Evolutionary conservation across 1,140 invertebrate species (phyloP).

Genomic region (Hylyphantes graminicola): DNA sequence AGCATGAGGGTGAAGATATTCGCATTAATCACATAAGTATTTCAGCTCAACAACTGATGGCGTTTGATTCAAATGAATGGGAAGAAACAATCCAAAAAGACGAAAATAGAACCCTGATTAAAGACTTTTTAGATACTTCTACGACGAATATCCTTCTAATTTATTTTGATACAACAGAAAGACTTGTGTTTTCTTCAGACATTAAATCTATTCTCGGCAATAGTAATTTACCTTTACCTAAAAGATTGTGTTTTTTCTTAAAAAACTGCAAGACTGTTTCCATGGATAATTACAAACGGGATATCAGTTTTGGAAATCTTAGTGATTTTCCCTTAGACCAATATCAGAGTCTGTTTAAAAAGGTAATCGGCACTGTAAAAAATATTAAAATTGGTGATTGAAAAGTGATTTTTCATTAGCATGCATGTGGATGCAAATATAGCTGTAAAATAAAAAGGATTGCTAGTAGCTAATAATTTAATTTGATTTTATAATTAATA

Average conservation of each 20-base stretch:
- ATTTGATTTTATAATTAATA: too few relatives aligned
- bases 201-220: too few relatives aligned
- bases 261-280: constrained; percentile 6
- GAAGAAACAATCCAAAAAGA: constrained; percentile 40
- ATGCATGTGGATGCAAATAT: neutral
- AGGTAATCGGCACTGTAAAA: constrained; percentile 1
- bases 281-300: constrained; percentile 13
- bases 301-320: constrained; percentile 18
- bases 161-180: constrained; percentile 28
- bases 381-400: neutral
- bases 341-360: constrained; percentile 28
- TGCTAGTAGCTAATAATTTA: too few relatives aligned
- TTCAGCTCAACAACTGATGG: constrained; percentile 15
- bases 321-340: constrained; percentile 23
- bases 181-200: constrained; percentile 18
- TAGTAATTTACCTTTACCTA: neutral
- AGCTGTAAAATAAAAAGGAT: too few relatives aligned
- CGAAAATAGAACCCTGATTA: constrained; percentile 40
- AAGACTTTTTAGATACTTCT: constrained; percentile 39
- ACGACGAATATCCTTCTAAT: constrained; percentile 17
- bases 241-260: constrained; percentile 23
- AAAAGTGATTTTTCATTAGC: neutral
- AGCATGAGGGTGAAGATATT: constrained; percentile 18
- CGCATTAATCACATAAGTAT: constrained; percentile 29
- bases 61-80: constrained; percentile 14